These are phyloP conservation scores for Falco peregrinus DNA, from an alignment of 2,797 vertebrate genomes.

Conservation along the genomic window DNA sequence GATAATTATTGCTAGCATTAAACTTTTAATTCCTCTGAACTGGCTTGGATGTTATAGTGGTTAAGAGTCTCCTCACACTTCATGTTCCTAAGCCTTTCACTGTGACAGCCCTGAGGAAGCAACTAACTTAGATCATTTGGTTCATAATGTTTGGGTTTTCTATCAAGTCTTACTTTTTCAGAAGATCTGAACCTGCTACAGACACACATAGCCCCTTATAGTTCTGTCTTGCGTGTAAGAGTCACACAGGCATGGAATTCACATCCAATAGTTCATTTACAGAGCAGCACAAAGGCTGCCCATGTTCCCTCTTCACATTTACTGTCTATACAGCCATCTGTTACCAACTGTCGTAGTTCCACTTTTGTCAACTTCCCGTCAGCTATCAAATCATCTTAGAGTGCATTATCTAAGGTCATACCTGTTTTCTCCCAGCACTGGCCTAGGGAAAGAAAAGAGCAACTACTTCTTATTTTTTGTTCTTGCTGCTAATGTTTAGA, in stretches of 20 bases:
- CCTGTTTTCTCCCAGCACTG: neutral
- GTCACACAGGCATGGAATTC: neutral
- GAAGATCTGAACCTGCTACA: neutral
- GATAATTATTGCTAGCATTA: neutral
- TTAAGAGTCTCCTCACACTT: neutral
- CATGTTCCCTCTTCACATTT: neutral
- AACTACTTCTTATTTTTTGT: neutral
- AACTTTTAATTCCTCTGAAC: neutral
- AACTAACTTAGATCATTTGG: neutral
- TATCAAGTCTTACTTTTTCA: neutral
- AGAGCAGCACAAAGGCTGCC: neutral
- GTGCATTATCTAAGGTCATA: neutral
- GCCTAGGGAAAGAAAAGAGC: neutral
- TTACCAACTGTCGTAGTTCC: neutral
- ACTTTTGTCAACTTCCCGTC: neutral
- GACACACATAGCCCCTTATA: neutral
- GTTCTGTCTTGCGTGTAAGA: neutral
- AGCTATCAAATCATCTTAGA: neutral
- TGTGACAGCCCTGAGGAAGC: neutral
- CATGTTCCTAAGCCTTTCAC: neutral
- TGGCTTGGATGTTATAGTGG: neutral
- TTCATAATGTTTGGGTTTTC: neutral
- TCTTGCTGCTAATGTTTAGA: neutral
- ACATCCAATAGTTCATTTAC: neutral
- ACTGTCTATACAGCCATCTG: neutral